Percentiles rank a stretch among this genome's conserved stretches.
These are phyloP conservation scores for Biston stratarius DNA, from an alignment of 2,888 invertebrate genomes.

Conservation along the genomic window DNA sequence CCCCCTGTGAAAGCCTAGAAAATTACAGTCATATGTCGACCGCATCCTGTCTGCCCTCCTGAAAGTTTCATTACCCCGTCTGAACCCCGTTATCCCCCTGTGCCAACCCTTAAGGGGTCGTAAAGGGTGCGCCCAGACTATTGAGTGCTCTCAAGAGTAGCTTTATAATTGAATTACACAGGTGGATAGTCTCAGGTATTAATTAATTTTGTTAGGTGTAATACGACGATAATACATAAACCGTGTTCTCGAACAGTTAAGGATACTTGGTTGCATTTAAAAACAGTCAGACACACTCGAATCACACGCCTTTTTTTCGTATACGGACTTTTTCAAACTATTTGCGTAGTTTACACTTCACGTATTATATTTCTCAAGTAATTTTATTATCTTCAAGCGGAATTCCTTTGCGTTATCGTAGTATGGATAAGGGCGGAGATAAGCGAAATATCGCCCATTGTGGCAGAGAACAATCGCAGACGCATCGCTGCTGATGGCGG, in stretches of 20 bases:
- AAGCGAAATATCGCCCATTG: conserved; percentile 53
- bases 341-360: neutral
- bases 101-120: conserved; percentile 44
- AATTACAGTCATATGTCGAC: conserved; percentile 57
- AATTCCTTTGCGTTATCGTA: conserved; percentile 47
- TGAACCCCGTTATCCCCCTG: conserved; percentile 49
- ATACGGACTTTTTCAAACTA: neutral
- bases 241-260: neutral
- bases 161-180: conserved; percentile 41
- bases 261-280: neutral
- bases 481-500: conserved; percentile 30
- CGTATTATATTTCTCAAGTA: neutral
- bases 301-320: too few species aligned
- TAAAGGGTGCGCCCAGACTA: conserved; percentile 49
- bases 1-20: conserved; percentile 49
- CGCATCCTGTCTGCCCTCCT: conserved; percentile 59
- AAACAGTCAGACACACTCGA: too few species aligned
- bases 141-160: conserved; percentile 49
- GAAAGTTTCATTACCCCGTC: conserved; percentile 74
- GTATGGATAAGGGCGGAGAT: conserved; percentile 53
- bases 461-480: conserved; percentile 46
- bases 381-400: conserved; percentile 22
- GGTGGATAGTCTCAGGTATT: conserved; percentile 21
- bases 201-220: conserved; percentile 13
- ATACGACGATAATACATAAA: neutral